Evolutionary conservation across 2,113 vertebrate species (phyloP).

Genomic region (Sinocyclocheilus anshuiensis): DNA sequence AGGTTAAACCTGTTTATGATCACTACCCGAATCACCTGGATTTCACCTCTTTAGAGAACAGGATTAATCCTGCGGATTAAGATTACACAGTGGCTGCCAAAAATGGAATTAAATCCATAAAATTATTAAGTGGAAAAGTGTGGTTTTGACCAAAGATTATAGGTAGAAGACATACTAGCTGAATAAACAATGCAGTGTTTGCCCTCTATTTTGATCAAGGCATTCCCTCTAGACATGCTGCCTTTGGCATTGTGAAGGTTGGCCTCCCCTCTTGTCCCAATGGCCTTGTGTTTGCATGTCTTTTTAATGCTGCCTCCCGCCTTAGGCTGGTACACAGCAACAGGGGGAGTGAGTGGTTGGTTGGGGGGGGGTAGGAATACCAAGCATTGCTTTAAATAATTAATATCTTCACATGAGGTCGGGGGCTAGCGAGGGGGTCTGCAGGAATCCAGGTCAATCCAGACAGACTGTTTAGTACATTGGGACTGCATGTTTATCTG

Average conservation of each 20-base stretch:
- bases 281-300: conserved; percentile 28
- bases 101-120: not conserved
- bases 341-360: not conserved
- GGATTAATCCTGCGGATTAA: conserved; percentile 18
- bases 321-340: conserved; percentile 10
- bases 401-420: conserved; percentile 38
- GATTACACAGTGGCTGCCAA: not conserved
- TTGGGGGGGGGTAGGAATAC: not conserved
- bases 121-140: not conserved
- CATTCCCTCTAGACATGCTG: not conserved
- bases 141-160: not conserved
- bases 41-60: not conserved
- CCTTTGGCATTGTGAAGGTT: conserved; percentile 7
- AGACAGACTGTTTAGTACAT: conserved; percentile 33
- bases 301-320: conserved; percentile 25
- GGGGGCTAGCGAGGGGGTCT: not conserved
- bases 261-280: conserved; percentile 2
- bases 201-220: not conserved
- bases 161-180: not conserved
- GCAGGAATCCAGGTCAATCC: conserved; percentile 48
- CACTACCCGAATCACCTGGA: not conserved
- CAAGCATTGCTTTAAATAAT: conserved; percentile 48
- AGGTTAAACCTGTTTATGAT: conserved; percentile 23
- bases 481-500: not conserved
- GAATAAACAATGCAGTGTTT: not conserved